Percentiles rank a stretch among this genome's conserved stretches.
Conservation (phyloP, 2,888 invertebrate genomes). For the Sarcophaga variegata region DNA sequence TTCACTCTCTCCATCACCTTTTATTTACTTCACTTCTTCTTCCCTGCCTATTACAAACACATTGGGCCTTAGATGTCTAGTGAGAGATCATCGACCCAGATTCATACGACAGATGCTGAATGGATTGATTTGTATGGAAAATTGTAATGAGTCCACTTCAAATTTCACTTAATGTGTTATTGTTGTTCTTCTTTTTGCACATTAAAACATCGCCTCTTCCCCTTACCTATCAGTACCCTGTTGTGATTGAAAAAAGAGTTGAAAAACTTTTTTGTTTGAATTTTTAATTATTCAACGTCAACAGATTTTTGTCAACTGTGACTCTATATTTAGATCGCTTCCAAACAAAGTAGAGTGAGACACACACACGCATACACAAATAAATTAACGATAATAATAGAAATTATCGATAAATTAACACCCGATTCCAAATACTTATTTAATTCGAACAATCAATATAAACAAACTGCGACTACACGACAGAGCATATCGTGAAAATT, state of each 20-base stretch:
- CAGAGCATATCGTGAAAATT: neutral
- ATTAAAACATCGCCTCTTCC: too few species aligned
- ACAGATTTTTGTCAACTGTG: constrained; percentile 21
- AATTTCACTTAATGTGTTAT: too few species aligned
- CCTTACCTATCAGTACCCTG: too few species aligned
- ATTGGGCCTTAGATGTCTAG: too few species aligned
- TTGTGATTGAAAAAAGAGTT: neutral
- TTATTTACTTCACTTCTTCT: too few species aligned
- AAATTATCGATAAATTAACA: constrained; percentile 52
- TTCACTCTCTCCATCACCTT: too few species aligned
- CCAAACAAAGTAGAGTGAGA: neutral
- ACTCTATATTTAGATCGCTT: constrained; percentile 8
- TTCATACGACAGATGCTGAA: too few species aligned
- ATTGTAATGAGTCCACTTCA: too few species aligned
- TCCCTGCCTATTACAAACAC: too few species aligned
- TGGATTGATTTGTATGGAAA: too few species aligned
- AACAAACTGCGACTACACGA: constrained; percentile 4
- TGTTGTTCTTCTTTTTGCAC: too few species aligned
- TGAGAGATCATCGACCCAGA: too few species aligned
- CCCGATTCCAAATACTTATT: constrained; percentile 1
- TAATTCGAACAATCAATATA: constrained; percentile 20
- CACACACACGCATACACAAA: neutral
- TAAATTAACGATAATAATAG: constrained; percentile 3
- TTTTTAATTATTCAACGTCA: neutral
- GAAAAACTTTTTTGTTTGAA: neutral